Evolutionary conservation across 2,113 vertebrate genomes (phyloP).

Genomic region (Oceanites oceanicus): DNA sequence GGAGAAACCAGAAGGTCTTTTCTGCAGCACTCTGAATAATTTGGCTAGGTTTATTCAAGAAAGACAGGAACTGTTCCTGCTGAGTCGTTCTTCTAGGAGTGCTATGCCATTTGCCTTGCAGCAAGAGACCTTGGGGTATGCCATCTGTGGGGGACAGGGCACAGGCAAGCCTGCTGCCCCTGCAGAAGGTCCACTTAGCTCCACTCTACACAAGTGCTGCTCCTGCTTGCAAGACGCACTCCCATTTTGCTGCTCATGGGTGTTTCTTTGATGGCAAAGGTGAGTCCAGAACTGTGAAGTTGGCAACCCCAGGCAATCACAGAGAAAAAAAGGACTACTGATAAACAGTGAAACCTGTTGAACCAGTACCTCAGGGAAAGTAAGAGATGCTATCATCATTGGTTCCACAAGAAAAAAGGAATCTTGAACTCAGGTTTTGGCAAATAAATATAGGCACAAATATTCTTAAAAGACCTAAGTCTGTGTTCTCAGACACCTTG

Average conservation of each 20-base stretch:
- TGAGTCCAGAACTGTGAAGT: neutral
- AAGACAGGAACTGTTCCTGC: neutral
- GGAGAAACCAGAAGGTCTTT: neutral
- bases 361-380: neutral
- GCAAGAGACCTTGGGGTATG: neutral
- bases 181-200: neutral
- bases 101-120: neutral
- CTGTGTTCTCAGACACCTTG: neutral
- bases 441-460: neutral
- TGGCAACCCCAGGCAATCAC: neutral
- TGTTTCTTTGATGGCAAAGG: neutral
- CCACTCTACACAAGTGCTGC: neutral
- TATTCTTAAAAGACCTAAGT: neutral
- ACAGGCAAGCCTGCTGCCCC: neutral
- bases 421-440: neutral
- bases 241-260: neutral
- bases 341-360: neutral
- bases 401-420: neutral
- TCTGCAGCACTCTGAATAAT: neutral
- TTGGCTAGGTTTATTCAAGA: neutral
- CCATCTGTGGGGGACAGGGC: fast-evolving
- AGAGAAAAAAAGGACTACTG: neutral
- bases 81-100: neutral
- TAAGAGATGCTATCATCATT: neutral
- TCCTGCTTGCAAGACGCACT: neutral